phyloP scores from a whole-genome alignment of 2,113 vertebrate species.

The Australoheros scitulus region DNA sequence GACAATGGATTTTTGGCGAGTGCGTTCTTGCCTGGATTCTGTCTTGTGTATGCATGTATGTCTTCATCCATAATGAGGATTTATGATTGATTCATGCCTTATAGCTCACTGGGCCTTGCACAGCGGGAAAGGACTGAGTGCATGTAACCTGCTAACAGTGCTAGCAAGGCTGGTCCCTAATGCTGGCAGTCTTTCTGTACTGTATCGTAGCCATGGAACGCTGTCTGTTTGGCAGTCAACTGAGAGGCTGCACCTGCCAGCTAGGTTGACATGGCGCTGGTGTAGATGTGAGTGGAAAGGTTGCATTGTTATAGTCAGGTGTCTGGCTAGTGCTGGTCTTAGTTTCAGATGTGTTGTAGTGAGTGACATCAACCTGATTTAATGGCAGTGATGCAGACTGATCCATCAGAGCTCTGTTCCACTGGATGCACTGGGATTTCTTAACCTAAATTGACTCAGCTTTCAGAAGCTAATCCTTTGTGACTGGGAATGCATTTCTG shows the following conservation, averaged over 20 bases:
- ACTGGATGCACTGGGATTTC: not conserved
- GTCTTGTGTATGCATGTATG: not conserved
- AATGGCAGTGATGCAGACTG: conserved; percentile 30
- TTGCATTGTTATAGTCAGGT: conserved; percentile 25
- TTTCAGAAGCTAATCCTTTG: not conserved
- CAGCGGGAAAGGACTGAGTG: conserved; percentile 54
- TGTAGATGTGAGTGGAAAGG: conserved; percentile 14
- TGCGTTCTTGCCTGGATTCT: conserved; percentile 10
- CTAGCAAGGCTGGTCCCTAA: conserved; percentile 42
- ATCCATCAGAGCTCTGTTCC: not conserved
- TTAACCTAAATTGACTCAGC: not conserved
- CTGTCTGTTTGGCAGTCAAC: conserved; percentile 24
- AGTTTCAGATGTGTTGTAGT: not conserved
- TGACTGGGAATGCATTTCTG: not conserved
- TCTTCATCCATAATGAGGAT: conserved; percentile 17
- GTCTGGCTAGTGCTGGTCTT: not conserved
- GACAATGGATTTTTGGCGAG: conserved; percentile 41
- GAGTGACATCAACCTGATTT: conserved; percentile 3
- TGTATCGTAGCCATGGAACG: conserved; percentile 4
- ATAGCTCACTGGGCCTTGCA: conserved; percentile 17
- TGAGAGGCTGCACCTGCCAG: conserved; percentile 53
- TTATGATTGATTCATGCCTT: conserved; percentile 34
- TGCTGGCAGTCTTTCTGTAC: conserved; percentile 23
- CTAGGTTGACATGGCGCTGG: conserved; percentile 32
- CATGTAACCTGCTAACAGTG: conserved; percentile 53